Base-by-base conservation (phyloP, 2,113 vertebrate species). In the Syrrhaptes paradoxus region DNA sequence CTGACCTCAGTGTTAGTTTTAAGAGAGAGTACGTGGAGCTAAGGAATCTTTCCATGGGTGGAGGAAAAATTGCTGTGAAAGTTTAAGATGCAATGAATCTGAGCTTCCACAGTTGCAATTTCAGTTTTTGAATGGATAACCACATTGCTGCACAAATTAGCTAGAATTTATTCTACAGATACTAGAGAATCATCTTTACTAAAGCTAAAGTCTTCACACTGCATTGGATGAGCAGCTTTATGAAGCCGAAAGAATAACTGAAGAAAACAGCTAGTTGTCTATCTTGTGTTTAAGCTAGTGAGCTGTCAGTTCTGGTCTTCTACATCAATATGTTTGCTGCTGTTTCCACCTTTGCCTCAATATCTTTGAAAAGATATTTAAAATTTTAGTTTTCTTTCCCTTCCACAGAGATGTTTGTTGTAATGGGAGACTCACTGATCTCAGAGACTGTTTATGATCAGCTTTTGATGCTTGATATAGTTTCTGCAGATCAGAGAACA, bases 381-480 rank as follows among this genome's bases (percentile, higher is more conserved):
- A 17, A n/a, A 32, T 43, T 49, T 55, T 54, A 62, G 78, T 43
- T 85, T 74, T 49, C 46, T 88, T 80, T 34, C 19, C 28, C 26
- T 83, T 57, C 31, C 15, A 25, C 19, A 12, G 61, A 13, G 15
- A 5, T 49, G 3, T 54, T 85, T 70, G 4, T 57, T 89, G 10
- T 66, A 49, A 20, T 55, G 61, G 52, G 43, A 49, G 54, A 51
- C 63, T 62, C 82, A 3, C 28, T 70, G 49, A 48, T 48, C 55
- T 87, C 0, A 0, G 55, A 32, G 55, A 38, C 10, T 88, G 55
- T 61, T 96, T 91, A 59, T 90, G 75, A 92, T 96, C 48, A 97
- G 68, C 82, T 87, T 93, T 96, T 97, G 90, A 90, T 95, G 48
- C 52, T 34, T 87, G 68, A 49, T 89, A 46, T 22, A 81, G 70